Conservation (phyloP, 2,888 invertebrate species). For the Aradus depressus region DNA sequence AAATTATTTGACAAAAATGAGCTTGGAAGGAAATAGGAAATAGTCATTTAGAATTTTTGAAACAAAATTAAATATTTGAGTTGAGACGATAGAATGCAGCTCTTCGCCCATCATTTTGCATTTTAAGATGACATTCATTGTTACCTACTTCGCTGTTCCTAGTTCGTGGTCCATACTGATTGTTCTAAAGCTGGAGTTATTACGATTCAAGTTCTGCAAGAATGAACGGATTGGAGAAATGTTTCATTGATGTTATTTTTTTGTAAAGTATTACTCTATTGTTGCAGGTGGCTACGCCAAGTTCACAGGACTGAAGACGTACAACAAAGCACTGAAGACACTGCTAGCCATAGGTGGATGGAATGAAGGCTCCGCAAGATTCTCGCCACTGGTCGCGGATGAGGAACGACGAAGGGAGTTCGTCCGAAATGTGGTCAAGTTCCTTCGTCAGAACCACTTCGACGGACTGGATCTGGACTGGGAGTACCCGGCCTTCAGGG, state of each 20-base stretch:
- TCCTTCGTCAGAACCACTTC: slow-evolving; percentile 81
- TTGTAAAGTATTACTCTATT: neutral
- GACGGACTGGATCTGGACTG: slow-evolving; percentile 89
- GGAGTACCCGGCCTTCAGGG: slow-evolving; percentile 76
- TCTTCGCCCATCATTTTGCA: no score
- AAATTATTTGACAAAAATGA: no score
- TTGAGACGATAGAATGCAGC: no score
- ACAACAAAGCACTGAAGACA: slow-evolving; percentile 83
- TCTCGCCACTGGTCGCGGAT: slow-evolving; percentile 80
- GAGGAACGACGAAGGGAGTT: slow-evolving; percentile 65
- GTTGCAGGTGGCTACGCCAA: slow-evolving; percentile 78
- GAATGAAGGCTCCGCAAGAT: slow-evolving; percentile 82
- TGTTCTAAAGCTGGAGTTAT: no score
- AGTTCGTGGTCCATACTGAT: no score
- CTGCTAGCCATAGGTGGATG: slow-evolving; percentile 85
- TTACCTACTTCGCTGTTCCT: no score
- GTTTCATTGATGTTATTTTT: neutral
- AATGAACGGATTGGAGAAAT: neutral
- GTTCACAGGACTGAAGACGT: slow-evolving; percentile 83
- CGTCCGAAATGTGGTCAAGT: slow-evolving; percentile 71
- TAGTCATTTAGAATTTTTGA: no score
- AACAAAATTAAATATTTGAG: no score
- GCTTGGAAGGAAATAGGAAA: no score
- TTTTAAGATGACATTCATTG: no score
- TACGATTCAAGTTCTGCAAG: no score